These are phyloP conservation scores for Drosophila jambulina DNA, from an alignment of 1,140 invertebrate species.

Conservation along the genomic window DNA sequence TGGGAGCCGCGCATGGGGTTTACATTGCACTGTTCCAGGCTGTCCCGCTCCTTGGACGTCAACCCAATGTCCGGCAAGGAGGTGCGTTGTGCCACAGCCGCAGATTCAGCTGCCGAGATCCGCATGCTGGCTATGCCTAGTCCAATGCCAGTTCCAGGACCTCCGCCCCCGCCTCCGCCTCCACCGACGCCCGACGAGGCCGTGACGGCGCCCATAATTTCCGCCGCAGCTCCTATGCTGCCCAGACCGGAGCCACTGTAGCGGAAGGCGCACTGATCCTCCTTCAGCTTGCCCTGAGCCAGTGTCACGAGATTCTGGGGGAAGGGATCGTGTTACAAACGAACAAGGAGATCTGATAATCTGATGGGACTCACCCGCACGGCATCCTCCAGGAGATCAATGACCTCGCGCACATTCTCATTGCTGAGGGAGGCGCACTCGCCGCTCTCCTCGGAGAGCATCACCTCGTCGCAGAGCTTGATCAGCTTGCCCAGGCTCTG, in stretches of 20 bases:
- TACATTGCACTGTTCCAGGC: conserved; percentile 84
- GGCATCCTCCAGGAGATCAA: conserved; percentile 91
- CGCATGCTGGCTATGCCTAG: conserved; percentile 31
- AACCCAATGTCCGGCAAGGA: conserved; percentile 91
- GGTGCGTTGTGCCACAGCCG: conserved; percentile 85
- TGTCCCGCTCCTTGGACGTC: conserved; percentile 87
- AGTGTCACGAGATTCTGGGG: conserved; percentile 88
- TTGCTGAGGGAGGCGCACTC: conserved; percentile 88
- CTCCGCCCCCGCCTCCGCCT: not conserved
- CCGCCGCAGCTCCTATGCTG: conserved; percentile 71
- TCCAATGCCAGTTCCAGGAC: conserved; percentile 19
- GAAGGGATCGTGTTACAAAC: not conserved
- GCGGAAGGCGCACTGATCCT: conserved; percentile 83
- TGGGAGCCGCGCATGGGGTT: conserved; percentile 89
- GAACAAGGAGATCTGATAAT: not conserved
- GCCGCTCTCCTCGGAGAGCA: conserved; percentile 87
- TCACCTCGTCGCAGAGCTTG: conserved; percentile 94
- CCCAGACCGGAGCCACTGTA: conserved; percentile 56
- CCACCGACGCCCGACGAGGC: conserved; percentile 19
- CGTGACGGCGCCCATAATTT: conserved; percentile 68
- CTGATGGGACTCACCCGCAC: conserved; percentile 88
- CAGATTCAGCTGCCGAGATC: conserved; percentile 60
- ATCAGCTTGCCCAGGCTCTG: conserved; percentile 94
- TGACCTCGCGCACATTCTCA: conserved; percentile 92
- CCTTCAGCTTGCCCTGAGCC: conserved; percentile 89